Evolutionary conservation across 2,797 vertebrate species (phyloP), one percentile per base, ranked within the genome.

Genomic region (Anisognathus igniventris): DNA sequence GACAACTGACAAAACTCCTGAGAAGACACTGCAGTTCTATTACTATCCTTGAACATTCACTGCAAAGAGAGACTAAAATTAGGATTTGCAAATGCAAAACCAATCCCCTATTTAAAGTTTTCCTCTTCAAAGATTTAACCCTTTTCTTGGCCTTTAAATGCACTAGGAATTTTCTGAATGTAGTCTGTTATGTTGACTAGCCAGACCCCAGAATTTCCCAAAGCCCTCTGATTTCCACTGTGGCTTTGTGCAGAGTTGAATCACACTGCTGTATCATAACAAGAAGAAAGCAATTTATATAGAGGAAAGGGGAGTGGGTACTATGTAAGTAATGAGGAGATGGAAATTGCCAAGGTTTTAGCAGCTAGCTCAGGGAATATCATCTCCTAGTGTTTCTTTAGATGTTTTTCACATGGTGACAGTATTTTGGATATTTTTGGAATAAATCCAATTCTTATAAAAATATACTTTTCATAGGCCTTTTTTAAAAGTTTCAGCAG

Each of bases 1-100:
- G 56, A 97, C n/a, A 86, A 92, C 84, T 82, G 42, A 94, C 66
- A 94, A 95, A 87, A 92, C 90, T 95, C 66, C 95, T 90, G 47
- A 76, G 72, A 95, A 94, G 80, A 92, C 89, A 90, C 40, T 94
- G 48, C 58, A 88, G 51, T 70, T 48, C 74, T 95, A 65, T 88
- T 93, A 94, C 85, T 95, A 92, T 56, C 58, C 51, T 81, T 90
- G 95, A 96, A 92, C 50, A 92, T 80, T 88, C 22, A 86, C 35
- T 80, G 50, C 30, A 66, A 64, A 42, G 28, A 15, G 51, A 65
- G 50, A 90, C 81, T 90, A 85, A 89, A 91, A 94, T 66, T 20
- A 72, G 54, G 54, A 70, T 93, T 90, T 92, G 42, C 18, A 93
- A 88, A 72, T 61, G 74, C 30, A 92, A 94, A 80, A 73, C 35